Base-by-base conservation (phyloP, 2,888 invertebrate species). In the Caradrina clavipalpis region DNA sequence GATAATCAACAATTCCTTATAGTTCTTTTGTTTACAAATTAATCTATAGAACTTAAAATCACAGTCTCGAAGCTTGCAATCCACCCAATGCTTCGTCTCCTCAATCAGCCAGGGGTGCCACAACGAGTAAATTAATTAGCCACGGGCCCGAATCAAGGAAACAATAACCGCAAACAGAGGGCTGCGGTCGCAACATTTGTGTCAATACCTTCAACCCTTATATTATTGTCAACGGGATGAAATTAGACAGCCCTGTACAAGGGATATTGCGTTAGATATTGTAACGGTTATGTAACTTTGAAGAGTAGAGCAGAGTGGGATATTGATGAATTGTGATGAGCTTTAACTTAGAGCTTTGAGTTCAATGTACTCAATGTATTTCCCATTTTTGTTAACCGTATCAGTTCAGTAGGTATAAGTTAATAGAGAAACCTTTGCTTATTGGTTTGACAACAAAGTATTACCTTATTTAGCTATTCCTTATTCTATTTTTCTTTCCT, bases 141-240 rank as follows among this genome's bases (percentile, higher is more conserved):
- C 83, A 86, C 87, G 85, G 91, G 86, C 89, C 87, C 74, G 89
- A 93, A 92, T 92, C 91, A 92, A 90, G 93, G 92, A 94, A 94
- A 95, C 94, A 94, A 94, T 95, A 95, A 94, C 92, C 90, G 90
- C 93, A 92, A 93, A 92, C 91, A 92, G 92, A 93, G 93, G 94
- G 94, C 91, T 90, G 92, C 89, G 73, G 76, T 78, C 83, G 89
- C 87, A 86, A 86, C 91, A 91, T 91, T 91, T 93, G 91, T 93
- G 94, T 92, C 92, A 94, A 93, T 92, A 93, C 88, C 87, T 87
- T 86, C 89, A 89, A 90, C 93, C 84, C 93, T 91, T 90, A 88
- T 89, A 89, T 89, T 89, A 89, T 89, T 89, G 90, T 90, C 87
- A 85, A 85, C 84, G 83, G 87, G 68, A 87, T 88, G 87, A 87